These are phyloP conservation scores for Fulica atra DNA, from an alignment of 2,113 vertebrate species.

Conservation along the genomic window DNA sequence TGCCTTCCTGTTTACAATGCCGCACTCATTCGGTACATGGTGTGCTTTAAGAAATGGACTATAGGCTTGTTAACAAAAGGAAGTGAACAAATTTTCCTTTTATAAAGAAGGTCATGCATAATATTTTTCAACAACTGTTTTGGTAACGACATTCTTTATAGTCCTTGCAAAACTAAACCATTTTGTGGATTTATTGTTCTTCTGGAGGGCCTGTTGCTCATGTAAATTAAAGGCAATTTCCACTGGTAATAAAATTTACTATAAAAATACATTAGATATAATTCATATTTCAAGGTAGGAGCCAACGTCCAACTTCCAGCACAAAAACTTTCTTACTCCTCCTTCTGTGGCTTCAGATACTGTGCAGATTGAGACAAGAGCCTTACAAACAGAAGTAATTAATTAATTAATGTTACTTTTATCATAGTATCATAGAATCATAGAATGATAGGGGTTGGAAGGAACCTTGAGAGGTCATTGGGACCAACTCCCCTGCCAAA, in stretches of 20 bases:
- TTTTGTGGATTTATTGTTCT: slow-evolving; percentile 4
- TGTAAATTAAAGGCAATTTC: slow-evolving; percentile 16
- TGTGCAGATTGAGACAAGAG: background rate
- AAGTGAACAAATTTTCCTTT: background rate
- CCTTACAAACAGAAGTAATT: background rate
- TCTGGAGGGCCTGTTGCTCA: background rate
- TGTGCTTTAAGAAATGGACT: background rate
- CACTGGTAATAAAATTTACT: background rate
- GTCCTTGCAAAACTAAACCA: background rate
- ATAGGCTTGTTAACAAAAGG: background rate
- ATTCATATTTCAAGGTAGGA: background rate
- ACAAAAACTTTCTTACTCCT: background rate
- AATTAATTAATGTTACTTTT: background rate
- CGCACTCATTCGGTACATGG: background rate
- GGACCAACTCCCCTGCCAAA: too few relatives aligned
- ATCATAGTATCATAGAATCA: background rate
- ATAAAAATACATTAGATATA: background rate
- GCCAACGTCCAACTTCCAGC: background rate
- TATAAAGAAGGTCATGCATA: background rate
- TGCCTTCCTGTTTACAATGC: background rate
- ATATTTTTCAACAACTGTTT: slow-evolving; percentile 8
- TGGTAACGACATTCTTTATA: background rate
- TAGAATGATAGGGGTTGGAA: too few relatives aligned
- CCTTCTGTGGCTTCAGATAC: background rate
- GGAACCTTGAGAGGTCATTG: too few relatives aligned